A percentile compares a stretch with the other conserved stretches of the same genome.
Evolutionary conservation across 2,888 invertebrate species (phyloP).

Genomic region (Erannis defoliaria): DNA sequence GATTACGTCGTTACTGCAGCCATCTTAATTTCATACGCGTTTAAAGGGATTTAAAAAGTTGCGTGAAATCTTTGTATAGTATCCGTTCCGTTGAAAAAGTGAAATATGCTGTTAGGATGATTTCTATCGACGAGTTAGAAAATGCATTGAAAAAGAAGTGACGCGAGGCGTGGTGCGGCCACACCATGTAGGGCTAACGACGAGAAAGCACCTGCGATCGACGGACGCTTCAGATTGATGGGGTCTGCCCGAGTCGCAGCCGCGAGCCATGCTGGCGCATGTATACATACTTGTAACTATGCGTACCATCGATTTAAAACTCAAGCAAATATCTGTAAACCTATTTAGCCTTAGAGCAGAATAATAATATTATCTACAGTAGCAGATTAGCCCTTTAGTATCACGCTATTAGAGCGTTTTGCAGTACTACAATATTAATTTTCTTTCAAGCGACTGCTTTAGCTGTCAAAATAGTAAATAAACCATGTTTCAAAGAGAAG

Average conservation of each 20-base stretch:
- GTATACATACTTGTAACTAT: conserved; percentile 2
- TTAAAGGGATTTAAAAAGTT: conserved; percentile 69
- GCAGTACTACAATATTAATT: too few species aligned
- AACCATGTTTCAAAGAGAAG: too few species aligned
- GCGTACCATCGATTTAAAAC: neutral
- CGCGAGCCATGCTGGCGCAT: conserved; percentile 46
- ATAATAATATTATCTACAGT: too few species aligned
- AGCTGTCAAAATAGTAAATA: too few species aligned
- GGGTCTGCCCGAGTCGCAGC: conserved; percentile 62
- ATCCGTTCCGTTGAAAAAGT: conserved; percentile 76
- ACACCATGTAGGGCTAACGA: conserved; percentile 85
- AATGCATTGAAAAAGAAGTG: conserved; percentile 84
- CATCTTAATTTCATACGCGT: conserved; percentile 76
- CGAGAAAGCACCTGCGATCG: conserved; percentile 83
- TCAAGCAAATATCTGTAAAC: neutral
- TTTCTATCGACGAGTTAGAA: conserved; percentile 85
- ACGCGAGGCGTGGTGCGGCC: conserved; percentile 80
- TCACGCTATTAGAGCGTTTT: too few species aligned
- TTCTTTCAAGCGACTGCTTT: too few species aligned
- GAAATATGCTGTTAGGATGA: conserved; percentile 80
- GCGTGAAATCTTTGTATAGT: conserved; percentile 69
- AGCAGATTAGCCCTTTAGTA: too few species aligned
- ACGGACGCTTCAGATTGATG: conserved; percentile 79
- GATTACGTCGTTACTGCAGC: conserved; percentile 75
- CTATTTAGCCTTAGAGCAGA: too few species aligned